These are phyloP conservation scores for Nematostella vectensis DNA, from an alignment of 92 coral and sea anemone species.

Conservation along the genomic window DNA sequence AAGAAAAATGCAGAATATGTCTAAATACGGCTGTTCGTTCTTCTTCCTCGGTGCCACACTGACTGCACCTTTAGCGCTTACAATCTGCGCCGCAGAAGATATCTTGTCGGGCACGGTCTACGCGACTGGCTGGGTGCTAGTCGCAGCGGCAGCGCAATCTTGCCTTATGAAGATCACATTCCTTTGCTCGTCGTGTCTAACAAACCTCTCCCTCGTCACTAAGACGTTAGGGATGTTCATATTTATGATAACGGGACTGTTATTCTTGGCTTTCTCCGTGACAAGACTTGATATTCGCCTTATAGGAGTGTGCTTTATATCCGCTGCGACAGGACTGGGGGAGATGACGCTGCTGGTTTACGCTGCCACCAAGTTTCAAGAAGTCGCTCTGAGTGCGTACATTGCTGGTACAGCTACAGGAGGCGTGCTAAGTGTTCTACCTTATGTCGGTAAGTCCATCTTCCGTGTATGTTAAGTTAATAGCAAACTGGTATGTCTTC, in stretches of 20 bases:
- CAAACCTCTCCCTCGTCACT: conserved; percentile 25
- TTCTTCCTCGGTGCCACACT: conserved; percentile 52
- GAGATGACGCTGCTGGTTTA: conserved; percentile 38
- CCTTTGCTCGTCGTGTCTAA: conserved; percentile 19
- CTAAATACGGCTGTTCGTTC: background rate
- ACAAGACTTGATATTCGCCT: conserved; percentile 30
- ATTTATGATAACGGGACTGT: conserved; percentile 39
- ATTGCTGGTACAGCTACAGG: conserved; percentile 56
- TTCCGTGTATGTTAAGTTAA: background rate
- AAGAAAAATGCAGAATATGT: background rate
- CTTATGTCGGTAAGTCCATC: conserved; percentile 59
- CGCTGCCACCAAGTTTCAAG: conserved; percentile 29
- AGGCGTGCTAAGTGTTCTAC: conserved; percentile 37
- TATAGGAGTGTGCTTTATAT: conserved; percentile 54
- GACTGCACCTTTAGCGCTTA: conserved; percentile 37
- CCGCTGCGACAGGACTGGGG: conserved; percentile 56
- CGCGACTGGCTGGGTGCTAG: conserved; percentile 48
- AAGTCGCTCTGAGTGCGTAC: conserved; percentile 34
- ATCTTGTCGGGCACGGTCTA: conserved; percentile 50
- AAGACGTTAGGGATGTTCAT: conserved; percentile 28
- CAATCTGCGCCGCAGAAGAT: conserved; percentile 64
- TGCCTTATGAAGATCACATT: conserved; percentile 38
- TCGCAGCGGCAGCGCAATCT: conserved; percentile 67
- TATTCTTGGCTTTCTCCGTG: conserved; percentile 40
- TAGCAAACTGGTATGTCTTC: no score